These are phyloP conservation scores for Benitochromis conjunctus DNA, from an alignment of 2,113 vertebrate species.

Conservation along the genomic window DNA sequence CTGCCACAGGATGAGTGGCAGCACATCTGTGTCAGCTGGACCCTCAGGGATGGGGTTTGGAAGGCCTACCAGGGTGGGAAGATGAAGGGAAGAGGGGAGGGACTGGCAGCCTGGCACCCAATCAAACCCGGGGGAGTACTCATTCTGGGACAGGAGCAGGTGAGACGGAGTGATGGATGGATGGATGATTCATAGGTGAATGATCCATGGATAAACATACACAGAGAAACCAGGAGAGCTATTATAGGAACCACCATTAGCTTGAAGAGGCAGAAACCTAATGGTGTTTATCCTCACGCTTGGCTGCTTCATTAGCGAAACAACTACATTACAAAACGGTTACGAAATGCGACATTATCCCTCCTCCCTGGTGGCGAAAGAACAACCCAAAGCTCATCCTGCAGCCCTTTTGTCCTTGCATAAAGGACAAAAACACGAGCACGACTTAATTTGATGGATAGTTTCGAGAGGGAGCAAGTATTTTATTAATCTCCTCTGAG, in stretches of 20 bases:
- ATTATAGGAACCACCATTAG: neutral
- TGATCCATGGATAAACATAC: neutral
- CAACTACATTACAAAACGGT: slow-evolving; percentile 16
- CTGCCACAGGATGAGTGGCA: slow-evolving; percentile 88
- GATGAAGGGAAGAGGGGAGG: slow-evolving; percentile 83
- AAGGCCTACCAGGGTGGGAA: slow-evolving; percentile 84
- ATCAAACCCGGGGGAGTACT: slow-evolving; percentile 90
- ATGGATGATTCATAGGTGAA: neutral
- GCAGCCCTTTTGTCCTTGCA: neutral
- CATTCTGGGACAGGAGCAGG: slow-evolving; percentile 96
- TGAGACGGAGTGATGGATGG: slow-evolving; percentile 33
- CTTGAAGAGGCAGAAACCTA: neutral
- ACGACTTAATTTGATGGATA: slow-evolving; percentile 15
- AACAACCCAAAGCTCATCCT: neutral
- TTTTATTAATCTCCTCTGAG: neutral
- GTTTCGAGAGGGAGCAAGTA: neutral
- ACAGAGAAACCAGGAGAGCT: neutral
- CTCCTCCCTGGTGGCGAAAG: neutral
- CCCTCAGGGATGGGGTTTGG: slow-evolving; percentile 92
- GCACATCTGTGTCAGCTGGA: slow-evolving; percentile 92
- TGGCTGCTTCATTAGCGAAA: slow-evolving; percentile 10
- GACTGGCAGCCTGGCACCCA: slow-evolving; percentile 92
- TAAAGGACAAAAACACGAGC: neutral
- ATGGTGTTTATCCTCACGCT: neutral
- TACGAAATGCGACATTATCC: slow-evolving; percentile 18